Evolutionary conservation across 2,797 vertebrate genomes (phyloP).

Genomic region (Enteromius viviparus): DNA sequence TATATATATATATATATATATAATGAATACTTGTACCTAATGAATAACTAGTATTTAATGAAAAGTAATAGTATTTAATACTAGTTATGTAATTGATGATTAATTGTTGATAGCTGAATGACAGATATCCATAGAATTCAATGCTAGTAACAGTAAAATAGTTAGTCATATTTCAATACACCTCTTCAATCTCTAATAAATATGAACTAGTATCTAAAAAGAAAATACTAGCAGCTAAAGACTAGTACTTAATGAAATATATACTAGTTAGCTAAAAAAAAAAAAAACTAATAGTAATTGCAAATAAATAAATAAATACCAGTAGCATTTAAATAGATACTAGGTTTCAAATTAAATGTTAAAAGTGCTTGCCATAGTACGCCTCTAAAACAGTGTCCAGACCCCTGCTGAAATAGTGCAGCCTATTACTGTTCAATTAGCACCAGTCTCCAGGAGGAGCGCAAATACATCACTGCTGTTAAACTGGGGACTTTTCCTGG

Average conservation of each 20-base stretch:
- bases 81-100: no score
- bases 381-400: conserved; percentile 70
- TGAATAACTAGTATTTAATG: no score
- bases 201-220: neutral
- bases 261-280: neutral
- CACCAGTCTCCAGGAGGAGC: conserved; percentile 67
- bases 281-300: neutral
- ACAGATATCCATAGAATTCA: no score
- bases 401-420: conserved; percentile 61
- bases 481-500: conserved; percentile 64
- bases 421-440: conserved; percentile 73
- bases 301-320: no score
- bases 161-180: no score
- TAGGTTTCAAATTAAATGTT: neutral
- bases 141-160: no score
- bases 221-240: neutral
- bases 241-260: neutral
- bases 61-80: no score
- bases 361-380: neutral
- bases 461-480: conserved; percentile 67
- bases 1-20: rapidly evolving
- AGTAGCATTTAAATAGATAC: neutral
- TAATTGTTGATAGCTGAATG: no score
- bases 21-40: no score
- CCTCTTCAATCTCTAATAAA: no score